Evolutionary conservation across 2,113 vertebrate genomes (phyloP).

Genomic region (Gymnorhina tibicen): DNA sequence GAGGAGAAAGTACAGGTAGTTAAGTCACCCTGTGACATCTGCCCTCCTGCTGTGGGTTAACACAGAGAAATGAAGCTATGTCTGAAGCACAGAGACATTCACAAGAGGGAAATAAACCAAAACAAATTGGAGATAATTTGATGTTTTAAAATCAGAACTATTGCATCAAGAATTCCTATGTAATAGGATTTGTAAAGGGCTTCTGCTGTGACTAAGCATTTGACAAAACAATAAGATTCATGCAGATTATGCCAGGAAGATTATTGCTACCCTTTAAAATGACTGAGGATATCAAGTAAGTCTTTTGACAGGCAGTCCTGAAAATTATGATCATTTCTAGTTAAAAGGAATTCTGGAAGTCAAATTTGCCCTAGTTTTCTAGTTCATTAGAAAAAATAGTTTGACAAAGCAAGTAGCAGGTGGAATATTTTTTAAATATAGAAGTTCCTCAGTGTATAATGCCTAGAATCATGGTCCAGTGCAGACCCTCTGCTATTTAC

Average conservation of each 20-base stretch:
- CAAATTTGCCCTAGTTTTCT: background rate
- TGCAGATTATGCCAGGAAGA: constrained; percentile 44
- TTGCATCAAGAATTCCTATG: background rate
- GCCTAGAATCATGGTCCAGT: background rate
- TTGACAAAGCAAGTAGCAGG: background rate
- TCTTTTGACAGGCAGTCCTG: constrained; percentile 23
- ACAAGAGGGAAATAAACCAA: constrained; percentile 71
- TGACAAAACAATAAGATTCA: constrained; percentile 58
- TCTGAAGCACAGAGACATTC: constrained; percentile 42
- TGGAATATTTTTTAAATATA: background rate
- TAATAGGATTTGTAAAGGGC: constrained; percentile 56
- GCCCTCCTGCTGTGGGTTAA: constrained; percentile 74
- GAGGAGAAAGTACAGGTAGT: constrained; percentile 69
- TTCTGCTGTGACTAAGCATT: constrained; percentile 65
- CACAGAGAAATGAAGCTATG: constrained; percentile 59
- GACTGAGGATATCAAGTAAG: constrained; percentile 25
- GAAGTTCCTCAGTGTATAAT: background rate
- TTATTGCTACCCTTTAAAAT: constrained; percentile 41
- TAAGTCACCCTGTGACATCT: constrained; percentile 74
- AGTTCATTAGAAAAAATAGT: background rate
- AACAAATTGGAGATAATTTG: constrained; percentile 74
- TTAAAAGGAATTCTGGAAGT: background rate
- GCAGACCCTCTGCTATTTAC: background rate
- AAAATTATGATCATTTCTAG: background rate
- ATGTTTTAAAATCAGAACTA: constrained; percentile 66